Evolutionary conservation across 2,113 vertebrate species (phyloP).

Genomic region (Myxocyprinus asiaticus): DNA sequence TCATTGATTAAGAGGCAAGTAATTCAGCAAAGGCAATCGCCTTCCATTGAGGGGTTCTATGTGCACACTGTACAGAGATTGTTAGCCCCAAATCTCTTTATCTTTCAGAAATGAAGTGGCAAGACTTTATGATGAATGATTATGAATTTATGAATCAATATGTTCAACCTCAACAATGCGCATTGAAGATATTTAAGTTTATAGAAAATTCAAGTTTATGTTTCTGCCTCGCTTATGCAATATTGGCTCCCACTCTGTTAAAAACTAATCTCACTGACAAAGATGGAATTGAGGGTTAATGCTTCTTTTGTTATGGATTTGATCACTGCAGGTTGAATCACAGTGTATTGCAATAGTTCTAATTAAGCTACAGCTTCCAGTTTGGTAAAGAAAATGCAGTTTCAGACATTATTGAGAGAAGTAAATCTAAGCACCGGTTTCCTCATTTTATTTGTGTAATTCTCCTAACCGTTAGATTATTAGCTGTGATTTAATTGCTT

Average conservation of each 20-base stretch:
- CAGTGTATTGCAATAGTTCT: neutral
- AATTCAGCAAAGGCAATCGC: conserved; percentile 62
- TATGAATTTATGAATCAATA: conserved; percentile 23
- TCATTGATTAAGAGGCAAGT: conserved; percentile 69
- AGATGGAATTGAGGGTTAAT: neutral
- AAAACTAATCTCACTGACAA: conserved; percentile 4
- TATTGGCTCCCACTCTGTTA: neutral
- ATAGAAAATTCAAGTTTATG: neutral
- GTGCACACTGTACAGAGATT: conserved; percentile 60
- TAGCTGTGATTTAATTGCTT: neutral
- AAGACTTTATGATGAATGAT: conserved; percentile 63
- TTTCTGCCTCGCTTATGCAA: neutral
- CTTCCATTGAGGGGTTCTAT: conserved; percentile 47
- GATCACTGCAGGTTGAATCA: neutral
- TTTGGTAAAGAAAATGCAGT: neutral
- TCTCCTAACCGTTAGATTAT: conserved; percentile 2
- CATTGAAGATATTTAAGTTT: neutral
- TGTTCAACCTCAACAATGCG: neutral
- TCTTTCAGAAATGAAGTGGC: conserved; percentile 41
- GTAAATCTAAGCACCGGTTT: conserved; percentile 4
- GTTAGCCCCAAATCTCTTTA: conserved; percentile 59
- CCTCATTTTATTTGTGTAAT: conserved; percentile 4
- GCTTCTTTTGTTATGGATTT: conserved; percentile 7
- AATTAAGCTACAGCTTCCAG: neutral
- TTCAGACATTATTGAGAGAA: conserved; percentile 13